A percentile compares a stretch with the other conserved stretches of the same genome.
phyloP scores from a whole-genome alignment of 2,797 vertebrate genomes.

The Sternotherus odoratus region DNA sequence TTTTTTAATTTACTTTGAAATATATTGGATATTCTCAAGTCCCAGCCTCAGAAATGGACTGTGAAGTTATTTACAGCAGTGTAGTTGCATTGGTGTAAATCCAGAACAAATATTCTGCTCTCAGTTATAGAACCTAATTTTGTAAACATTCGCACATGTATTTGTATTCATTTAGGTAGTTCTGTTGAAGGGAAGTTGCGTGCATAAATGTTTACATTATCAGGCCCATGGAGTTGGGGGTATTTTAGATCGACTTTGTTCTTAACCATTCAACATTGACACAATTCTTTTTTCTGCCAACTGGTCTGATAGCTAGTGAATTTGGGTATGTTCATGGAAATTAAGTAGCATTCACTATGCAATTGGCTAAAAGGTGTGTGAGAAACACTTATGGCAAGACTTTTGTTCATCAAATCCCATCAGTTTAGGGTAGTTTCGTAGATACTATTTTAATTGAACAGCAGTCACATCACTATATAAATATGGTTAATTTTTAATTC shows the following conservation, averaged over 20 bases:
- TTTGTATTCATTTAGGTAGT: not conserved
- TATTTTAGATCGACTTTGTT: not conserved
- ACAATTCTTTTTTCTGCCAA: not conserved
- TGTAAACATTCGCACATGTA: not conserved
- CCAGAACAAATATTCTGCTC: not conserved
- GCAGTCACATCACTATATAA: not conserved
- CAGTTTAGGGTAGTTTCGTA: not conserved
- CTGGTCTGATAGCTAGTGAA: not conserved
- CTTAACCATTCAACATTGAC: not conserved
- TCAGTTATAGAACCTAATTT: not conserved
- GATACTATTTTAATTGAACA: not conserved
- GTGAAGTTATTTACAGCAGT: accelerated
- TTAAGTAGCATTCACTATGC: not conserved
- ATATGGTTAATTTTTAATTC: not conserved
- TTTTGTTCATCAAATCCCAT: not conserved
- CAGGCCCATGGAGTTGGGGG: not conserved
- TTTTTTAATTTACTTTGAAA: not conserved
- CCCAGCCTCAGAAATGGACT: not conserved
- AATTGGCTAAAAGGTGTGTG: not conserved
- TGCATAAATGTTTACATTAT: not conserved
- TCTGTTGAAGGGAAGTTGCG: not conserved
- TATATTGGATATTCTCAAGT: not conserved
- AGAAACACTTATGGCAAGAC: not conserved
- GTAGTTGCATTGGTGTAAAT: not conserved
- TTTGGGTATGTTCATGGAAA: not conserved